A percentile compares a stretch with the other conserved stretches of the same genome.
phyloP scores from a whole-genome alignment of 1,140 invertebrate genomes.

The Trichonephila clavipes region DNA sequence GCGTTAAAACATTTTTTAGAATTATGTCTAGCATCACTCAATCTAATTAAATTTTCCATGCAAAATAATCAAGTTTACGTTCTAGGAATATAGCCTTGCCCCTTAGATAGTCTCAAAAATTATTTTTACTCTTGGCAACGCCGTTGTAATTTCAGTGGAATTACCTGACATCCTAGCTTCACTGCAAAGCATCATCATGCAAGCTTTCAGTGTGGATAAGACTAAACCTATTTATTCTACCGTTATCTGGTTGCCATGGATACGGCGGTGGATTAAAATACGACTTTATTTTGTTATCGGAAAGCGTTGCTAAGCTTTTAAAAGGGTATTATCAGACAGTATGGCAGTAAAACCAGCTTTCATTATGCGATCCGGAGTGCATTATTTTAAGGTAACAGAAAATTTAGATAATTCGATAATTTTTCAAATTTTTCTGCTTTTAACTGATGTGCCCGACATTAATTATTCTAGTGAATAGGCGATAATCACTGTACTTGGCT shows the following conservation, averaged over 20 bases:
- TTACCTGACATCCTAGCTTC: not conserved
- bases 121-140: not conserved
- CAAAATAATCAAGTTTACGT: not conserved
- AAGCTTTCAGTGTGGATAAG: constrained; percentile 3
- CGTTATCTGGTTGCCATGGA: constrained; percentile 55
- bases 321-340: constrained; percentile 59
- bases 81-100: not conserved
- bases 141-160: not conserved
- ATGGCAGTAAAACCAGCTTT: constrained; percentile 19
- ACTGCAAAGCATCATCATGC: not conserved
- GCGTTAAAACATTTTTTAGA: too few relatives aligned
- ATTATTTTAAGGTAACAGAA: not conserved
- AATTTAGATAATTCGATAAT: constrained; percentile 49
- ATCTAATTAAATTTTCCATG: too few relatives aligned
- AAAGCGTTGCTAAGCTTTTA: constrained; percentile 69
- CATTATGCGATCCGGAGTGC: not conserved
- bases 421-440: not conserved
- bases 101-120: not conserved
- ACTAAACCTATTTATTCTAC: constrained; percentile 51
- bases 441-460: not conserved
- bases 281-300: constrained; percentile 67
- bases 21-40: too few relatives aligned
- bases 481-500: not conserved
- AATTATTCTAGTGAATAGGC: constrained; percentile 11
- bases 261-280: constrained; percentile 57